Base-by-base conservation (phyloP, 2,888 invertebrate genomes). In the Phengaris arion region DNA sequence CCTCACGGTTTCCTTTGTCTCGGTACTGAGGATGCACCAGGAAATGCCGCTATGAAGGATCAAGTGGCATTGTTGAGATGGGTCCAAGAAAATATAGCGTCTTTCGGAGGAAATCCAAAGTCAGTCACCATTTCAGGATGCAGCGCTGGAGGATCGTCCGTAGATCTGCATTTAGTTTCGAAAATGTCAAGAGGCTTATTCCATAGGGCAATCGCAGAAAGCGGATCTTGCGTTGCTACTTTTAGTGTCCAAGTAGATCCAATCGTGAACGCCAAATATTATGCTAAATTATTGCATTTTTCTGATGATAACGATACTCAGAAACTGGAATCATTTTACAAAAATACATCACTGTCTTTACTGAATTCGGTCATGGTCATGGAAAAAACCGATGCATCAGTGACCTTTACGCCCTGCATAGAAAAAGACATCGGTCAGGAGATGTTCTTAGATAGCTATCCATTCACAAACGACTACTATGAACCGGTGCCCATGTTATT, bases 271-370 rank as follows among this genome's bases (percentile, higher is more conserved):
- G 82, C 82, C 2, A 80, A 79, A 77, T 59, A 70, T 72, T 79
- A 77, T 8, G 83, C 83, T 0, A 80, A 75, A 68, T 10, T 46
- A 48, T 75, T 83, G 0, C 82, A 82, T 22, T 82, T 84, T 52
- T 76, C 77, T 6, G 77, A 84, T 12, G 79, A 81, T 0, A 81
- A 86, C 68, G 82, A 87, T 68, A 75, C 85, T 74, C 77, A 72
- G 64, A 68, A 81, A 10, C 77, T 88, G 9, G 86, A 85, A 83
- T 51, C 83, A 2, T 88, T 87, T 76, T 88, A 84, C 72, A 86
- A 81, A 74, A 82, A 79, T 6, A 70, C 79, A 0, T 52, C 85
- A 0, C 79, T 80, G 35, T 84, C 85, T n/a, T 5, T 77, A 9
- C 79, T 89, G 22, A 80, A 77, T 10, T 74, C 78, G 13, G 77